Evolutionary conservation across 2,888 invertebrate genomes (phyloP), one percentile per base, ranked within the genome.

Genomic region (Acanthosepion esculentum): DNA sequence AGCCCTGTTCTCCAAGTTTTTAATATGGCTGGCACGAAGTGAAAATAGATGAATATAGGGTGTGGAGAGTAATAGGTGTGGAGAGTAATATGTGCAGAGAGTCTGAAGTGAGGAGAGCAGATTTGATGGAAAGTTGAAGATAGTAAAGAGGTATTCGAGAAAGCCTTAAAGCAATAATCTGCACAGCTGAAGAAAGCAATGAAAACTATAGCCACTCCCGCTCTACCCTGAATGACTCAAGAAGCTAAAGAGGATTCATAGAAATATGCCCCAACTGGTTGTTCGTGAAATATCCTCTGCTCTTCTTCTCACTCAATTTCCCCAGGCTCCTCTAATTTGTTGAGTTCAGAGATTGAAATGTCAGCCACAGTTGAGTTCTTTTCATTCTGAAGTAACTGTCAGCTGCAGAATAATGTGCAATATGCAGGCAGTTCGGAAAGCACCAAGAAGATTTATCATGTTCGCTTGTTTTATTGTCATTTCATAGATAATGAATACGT

Each of bases 401-500:
- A 78, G 78, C 33, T n/a, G 78, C 78, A 78, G 78, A 33, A 78
- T 78, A n/a, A 33, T 15, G 8, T 78, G 78, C 15, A 78, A 78
- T 78, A n/a, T 8, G n/a, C 7, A 33, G n/a, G 78, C 4, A n/a
- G 59, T 59, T 59, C 23, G 23, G 59, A 59, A 59, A 59, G 78
- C 78, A 78, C n/a, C 33, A n/a, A 78, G 78, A n/a, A 78, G 78
- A n/a, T 78, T 78, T 78, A 78, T n/a, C n/a, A n/a, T 8, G 78
- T 78, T 78, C 78, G n/a, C 20, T 78, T 78, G 78, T 78, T n/a
- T 78, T 78, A 78, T 78, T 78, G n/a, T 78, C 78, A 78, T 78
- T 78, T 78, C n/a, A 78, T 78, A 78, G 78, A 78, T 78, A 78
- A 78, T 78, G n/a, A 78, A 78, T 78, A 78, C n/a, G n/a, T 78